Evolutionary conservation across 2,113 vertebrate species (phyloP).

Genomic region (Erpornis zantholeuca): DNA sequence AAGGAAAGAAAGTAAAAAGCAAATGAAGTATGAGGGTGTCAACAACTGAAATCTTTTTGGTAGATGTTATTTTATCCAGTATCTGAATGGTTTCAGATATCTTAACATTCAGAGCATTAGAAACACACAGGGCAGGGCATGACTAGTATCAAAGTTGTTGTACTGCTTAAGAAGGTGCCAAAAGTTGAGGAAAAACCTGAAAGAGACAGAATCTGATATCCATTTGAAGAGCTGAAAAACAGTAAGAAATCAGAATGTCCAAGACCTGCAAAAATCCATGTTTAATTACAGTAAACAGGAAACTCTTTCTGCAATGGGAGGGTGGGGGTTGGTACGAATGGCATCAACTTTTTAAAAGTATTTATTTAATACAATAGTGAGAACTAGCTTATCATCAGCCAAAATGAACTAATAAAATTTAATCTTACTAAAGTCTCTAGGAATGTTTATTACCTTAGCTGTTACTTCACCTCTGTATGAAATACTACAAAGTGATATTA

Average conservation of each 20-base stretch:
- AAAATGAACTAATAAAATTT: background rate
- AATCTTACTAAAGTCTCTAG: background rate
- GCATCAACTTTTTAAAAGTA: background rate
- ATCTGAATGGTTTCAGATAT: background rate
- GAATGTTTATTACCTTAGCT: background rate
- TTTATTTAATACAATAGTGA: background rate
- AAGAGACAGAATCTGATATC: background rate
- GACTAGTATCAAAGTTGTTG: background rate
- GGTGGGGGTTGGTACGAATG: background rate
- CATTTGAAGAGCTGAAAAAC: background rate
- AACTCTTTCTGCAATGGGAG: background rate
- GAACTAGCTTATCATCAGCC: background rate
- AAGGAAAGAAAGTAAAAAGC: conserved; percentile 64
- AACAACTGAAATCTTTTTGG: background rate
- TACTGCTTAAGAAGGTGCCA: background rate
- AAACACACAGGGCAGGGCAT: background rate
- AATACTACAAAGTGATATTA: background rate
- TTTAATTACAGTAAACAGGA: background rate
- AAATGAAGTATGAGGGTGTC: conserved; percentile 52
- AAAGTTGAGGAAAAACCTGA: background rate
- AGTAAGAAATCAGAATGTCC: background rate
- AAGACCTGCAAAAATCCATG: conserved; percentile 3
- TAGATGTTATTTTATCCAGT: background rate
- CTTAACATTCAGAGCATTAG: background rate
- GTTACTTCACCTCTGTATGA: background rate